These are phyloP conservation scores for Silurus aristotelis DNA, from an alignment of 2,797 vertebrate species.

Conservation along the genomic window DNA sequence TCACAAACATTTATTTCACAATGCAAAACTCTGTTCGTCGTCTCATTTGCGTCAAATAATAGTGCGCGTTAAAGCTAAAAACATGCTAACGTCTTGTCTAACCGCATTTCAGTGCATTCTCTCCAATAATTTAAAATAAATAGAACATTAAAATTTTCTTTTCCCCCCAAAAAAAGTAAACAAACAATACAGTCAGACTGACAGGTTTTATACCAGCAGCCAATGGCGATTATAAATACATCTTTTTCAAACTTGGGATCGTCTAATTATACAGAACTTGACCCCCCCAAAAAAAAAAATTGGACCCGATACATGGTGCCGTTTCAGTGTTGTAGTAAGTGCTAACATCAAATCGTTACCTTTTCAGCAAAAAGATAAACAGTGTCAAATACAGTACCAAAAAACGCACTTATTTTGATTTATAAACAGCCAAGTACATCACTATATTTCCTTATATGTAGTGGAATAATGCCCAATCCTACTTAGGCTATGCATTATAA, in stretches of 20 bases:
- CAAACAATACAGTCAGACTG: not conserved
- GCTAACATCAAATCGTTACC: not conserved
- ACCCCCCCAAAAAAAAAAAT: not conserved
- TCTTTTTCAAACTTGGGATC: conserved; percentile 11
- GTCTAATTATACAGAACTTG: not conserved
- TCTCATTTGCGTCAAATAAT: not conserved
- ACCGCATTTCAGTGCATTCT: conserved; percentile 20
- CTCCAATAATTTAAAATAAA: conserved; percentile 11
- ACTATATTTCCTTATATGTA: too few relatives aligned
- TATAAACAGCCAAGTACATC: not conserved
- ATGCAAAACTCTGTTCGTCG: not conserved
- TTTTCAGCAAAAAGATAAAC: not conserved
- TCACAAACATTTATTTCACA: conserved; percentile 16
- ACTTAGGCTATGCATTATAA: too few relatives aligned
- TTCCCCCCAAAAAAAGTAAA: not conserved
- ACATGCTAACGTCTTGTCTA: not conserved
- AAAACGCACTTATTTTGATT: not conserved
- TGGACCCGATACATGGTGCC: not conserved
- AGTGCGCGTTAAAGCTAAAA: not conserved
- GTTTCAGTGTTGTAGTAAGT: not conserved
- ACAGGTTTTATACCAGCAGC: not conserved
- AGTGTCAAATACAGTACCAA: not conserved
- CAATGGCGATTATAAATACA: not conserved
- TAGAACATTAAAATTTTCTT: not conserved
- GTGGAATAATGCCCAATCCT: too few relatives aligned